Percentiles rank a stretch among this genome's conserved stretches.
Evolutionary conservation across 64 coral and sea anemone genomes (phyloP).

Genomic region (Dendronephthya gigantea): DNA sequence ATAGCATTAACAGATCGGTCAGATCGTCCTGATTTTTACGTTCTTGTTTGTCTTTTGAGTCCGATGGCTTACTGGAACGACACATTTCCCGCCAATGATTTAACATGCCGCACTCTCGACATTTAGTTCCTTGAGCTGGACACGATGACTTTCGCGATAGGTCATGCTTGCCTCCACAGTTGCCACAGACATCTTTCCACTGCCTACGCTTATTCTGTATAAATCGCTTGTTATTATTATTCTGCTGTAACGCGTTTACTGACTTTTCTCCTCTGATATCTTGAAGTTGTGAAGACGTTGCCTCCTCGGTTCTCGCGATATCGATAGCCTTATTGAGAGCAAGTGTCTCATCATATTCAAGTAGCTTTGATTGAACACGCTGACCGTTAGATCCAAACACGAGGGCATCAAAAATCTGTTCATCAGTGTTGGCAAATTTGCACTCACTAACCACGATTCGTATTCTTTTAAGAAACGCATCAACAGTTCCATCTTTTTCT

Average conservation of each 20-base stretch:
- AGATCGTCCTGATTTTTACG: neutral
- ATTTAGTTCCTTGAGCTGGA: neutral
- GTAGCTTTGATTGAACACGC: neutral
- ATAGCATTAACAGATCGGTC: neutral
- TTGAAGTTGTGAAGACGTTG: neutral
- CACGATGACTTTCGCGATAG: neutral
- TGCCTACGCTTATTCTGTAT: neutral
- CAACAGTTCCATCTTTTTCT: slow-evolving; percentile 28
- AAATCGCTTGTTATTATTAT: neutral
- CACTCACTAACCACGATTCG: slow-evolving; percentile 32
- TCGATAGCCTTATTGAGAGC: neutral
- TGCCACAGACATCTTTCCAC: neutral
- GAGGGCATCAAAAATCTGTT: slow-evolving; percentile 31
- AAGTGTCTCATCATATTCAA: neutral
- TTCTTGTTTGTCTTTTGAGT: neutral
- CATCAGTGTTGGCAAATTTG: slow-evolving; percentile 23
- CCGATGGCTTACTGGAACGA: neutral
- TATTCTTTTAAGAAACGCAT: slow-evolving; percentile 38
- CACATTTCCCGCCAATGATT: slow-evolving; percentile 12
- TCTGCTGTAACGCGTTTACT: neutral
- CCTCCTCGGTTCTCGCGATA: slow-evolving; percentile 9
- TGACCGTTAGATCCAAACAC: slow-evolving; percentile 22
- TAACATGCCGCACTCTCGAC: neutral
- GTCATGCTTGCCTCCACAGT: neutral
- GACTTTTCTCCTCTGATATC: slow-evolving; percentile 2